Conservation (phyloP, 2,888 invertebrate genomes). For the Drosophila mayaguana region DNA sequence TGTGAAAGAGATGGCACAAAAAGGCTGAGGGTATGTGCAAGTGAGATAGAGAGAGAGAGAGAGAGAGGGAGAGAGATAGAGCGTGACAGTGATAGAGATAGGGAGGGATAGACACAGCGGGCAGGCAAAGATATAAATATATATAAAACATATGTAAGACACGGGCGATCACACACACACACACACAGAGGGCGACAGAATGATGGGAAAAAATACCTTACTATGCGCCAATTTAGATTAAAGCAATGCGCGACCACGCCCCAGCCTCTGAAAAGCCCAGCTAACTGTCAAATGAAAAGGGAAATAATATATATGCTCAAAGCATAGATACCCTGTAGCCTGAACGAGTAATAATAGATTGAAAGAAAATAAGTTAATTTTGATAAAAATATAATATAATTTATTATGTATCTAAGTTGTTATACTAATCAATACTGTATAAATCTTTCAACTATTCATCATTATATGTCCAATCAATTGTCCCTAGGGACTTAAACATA, state of each 20-base stretch:
- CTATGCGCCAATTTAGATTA: constrained; percentile 82
- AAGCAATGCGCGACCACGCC: constrained; percentile 70
- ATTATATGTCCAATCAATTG: too few species aligned
- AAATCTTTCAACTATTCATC: too few species aligned
- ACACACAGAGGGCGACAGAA: background rate
- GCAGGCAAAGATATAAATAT: constrained; percentile 18
- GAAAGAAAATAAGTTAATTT: too few species aligned
- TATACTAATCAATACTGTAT: too few species aligned
- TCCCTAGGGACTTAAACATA: too few species aligned
- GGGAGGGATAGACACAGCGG: constrained; percentile 18
- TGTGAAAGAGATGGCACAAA: constrained; percentile 11
- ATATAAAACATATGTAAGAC: constrained; percentile 58
- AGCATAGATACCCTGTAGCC: constrained; percentile 4
- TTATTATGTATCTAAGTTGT: too few species aligned
- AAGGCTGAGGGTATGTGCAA: constrained; percentile 17
- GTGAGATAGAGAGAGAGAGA: background rate
- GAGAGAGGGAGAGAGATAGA: constrained; percentile 8
- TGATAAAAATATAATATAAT: too few species aligned
- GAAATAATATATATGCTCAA: background rate
- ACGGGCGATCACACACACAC: constrained; percentile 59
- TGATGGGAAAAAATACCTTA: constrained; percentile 57
- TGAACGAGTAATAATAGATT: too few species aligned
- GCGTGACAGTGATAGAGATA: constrained; percentile 2
- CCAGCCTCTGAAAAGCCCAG: constrained; percentile 42
- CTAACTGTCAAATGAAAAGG: constrained; percentile 45